phyloP scores from a whole-genome alignment of 2,113 vertebrate species.

The Nyctibius bracteatus region DNA sequence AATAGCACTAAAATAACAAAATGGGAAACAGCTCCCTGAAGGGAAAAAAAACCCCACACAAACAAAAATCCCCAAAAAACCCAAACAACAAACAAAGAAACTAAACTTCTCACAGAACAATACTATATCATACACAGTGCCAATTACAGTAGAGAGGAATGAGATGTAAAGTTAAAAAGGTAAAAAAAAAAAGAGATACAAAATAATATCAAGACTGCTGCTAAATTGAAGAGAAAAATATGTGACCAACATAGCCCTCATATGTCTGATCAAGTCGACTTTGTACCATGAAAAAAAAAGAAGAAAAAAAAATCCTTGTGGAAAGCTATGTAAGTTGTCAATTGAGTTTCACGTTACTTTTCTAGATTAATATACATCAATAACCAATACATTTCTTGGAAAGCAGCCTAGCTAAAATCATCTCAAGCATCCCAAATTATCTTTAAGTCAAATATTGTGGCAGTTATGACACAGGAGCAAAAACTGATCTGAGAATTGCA shows the following conservation, averaged over 20 bases:
- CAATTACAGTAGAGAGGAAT: not conserved
- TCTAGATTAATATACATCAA: not conserved
- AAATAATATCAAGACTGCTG: not conserved
- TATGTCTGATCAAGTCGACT: not conserved
- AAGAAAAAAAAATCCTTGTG: not conserved
- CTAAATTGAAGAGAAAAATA: not conserved
- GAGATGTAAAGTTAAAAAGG: not conserved
- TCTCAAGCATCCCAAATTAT: not conserved
- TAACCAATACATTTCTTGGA: not conserved
- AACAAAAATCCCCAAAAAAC: not conserved
- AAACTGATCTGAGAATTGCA: not conserved
- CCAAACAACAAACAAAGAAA: fast-evolving
- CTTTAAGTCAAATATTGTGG: not conserved
- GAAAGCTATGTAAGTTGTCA: not conserved
- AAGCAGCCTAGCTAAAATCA: not conserved
- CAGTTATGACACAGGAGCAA: not conserved
- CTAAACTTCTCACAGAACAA: not conserved
- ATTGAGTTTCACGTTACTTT: not conserved
- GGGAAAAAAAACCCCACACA: not conserved
- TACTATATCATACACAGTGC: not conserved
- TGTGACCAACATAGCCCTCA: not conserved
- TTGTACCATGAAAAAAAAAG: not conserved
- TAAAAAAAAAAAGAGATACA: not conserved
- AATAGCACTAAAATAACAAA: not conserved
- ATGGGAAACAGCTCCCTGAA: fast-evolving